Conservation (phyloP, 2,113 vertebrate genomes). For the Marmota monax region DNA sequence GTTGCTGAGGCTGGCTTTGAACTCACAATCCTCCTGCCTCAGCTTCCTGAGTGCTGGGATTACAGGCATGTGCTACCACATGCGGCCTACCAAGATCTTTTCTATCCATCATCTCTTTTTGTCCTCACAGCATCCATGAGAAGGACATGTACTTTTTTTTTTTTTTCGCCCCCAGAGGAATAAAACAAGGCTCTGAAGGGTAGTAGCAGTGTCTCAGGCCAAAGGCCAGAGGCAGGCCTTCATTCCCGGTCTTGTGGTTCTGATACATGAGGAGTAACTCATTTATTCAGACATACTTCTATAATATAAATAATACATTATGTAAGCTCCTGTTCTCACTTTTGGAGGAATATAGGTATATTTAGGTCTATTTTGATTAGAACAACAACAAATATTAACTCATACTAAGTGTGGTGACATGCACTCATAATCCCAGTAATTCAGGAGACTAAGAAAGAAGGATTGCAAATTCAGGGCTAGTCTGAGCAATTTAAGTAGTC, state of each 20-base stretch:
- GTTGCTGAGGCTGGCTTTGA: too few species aligned
- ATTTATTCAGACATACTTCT: background rate
- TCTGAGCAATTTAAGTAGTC: too few species aligned
- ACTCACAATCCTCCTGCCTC: too few species aligned
- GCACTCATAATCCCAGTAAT: too few species aligned
- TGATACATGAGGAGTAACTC: background rate
- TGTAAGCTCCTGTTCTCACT: background rate
- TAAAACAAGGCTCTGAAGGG: background rate
- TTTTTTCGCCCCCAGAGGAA: background rate
- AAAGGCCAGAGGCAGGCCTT: background rate
- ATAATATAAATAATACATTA: background rate
- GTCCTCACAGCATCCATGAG: slow-evolving; percentile 12
- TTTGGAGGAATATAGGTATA: background rate
- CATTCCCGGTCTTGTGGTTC: background rate
- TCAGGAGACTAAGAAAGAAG: too few species aligned
- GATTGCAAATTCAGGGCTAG: too few species aligned
- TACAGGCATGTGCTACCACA: too few species aligned
- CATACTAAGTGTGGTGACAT: too few species aligned
- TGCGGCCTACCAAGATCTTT: background rate
- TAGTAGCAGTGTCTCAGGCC: background rate
- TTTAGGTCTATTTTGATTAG: background rate
- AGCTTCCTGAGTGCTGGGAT: too few species aligned
- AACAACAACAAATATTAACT: background rate
- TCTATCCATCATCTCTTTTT: slow-evolving; percentile 37
- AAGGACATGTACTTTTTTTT: slow-evolving; percentile 22